A percentile compares a stretch with the other conserved stretches of the same genome.
phyloP scores from a whole-genome alignment of 1,140 invertebrate genomes.

The Drosophila arawakana region DNA sequence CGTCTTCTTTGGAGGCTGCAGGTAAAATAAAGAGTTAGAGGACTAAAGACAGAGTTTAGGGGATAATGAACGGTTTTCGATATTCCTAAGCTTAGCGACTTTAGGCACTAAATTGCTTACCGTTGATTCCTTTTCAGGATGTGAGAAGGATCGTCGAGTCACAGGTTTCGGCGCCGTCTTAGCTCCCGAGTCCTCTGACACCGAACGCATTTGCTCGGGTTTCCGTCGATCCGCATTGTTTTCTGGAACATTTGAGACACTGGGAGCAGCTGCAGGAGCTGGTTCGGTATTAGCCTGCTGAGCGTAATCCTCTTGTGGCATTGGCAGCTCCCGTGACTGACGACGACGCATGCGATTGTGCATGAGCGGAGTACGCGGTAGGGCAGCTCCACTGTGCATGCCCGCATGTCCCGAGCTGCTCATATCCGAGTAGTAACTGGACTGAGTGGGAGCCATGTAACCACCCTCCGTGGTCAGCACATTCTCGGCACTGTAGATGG shows the following conservation, averaged over 20 bases:
- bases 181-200: slow-evolving; percentile 82
- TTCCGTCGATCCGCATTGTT: slow-evolving; percentile 64
- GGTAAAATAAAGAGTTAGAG: neutral
- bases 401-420: slow-evolving; percentile 5
- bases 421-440: slow-evolving; percentile 58
- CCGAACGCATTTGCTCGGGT: slow-evolving; percentile 83
- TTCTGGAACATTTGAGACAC: slow-evolving; percentile 5
- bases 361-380: slow-evolving; percentile 77
- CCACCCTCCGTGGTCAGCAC: slow-evolving; percentile 40
- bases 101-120: slow-evolving; percentile 30
- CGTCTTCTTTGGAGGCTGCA: slow-evolving; percentile 71
- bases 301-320: slow-evolving; percentile 69
- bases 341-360: slow-evolving; percentile 75
- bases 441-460: slow-evolving; percentile 29
- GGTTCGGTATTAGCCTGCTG: slow-evolving; percentile 27
- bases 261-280: neutral
- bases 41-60: neutral
- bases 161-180: slow-evolving; percentile 77
- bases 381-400: slow-evolving; percentile 51
- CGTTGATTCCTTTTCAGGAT: slow-evolving; percentile 83
- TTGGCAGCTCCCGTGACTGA: slow-evolving; percentile 72
- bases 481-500: slow-evolving; percentile 78
- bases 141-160: slow-evolving; percentile 79
- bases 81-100: no score
- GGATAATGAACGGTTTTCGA: no score